Conservation (phyloP, 2,797 vertebrate genomes). For the Serranus cabrilla region DNA sequence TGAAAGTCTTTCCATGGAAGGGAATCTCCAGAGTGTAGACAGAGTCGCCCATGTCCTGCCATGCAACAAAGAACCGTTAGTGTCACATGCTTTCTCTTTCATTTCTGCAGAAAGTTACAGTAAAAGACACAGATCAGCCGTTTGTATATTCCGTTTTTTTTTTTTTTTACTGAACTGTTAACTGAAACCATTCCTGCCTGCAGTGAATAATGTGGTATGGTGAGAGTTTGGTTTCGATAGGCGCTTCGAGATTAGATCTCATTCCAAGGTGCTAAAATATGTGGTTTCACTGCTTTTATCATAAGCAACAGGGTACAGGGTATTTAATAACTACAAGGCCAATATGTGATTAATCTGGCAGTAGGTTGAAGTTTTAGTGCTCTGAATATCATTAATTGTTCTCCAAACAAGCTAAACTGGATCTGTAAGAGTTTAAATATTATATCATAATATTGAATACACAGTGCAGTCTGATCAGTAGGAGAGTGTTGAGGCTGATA, state of each 20-base stretch:
- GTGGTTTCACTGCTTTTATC: background rate
- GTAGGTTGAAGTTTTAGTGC: background rate
- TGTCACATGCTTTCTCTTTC: background rate
- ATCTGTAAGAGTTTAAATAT: background rate
- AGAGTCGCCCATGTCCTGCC: slow-evolving; percentile 92
- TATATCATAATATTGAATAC: too few species aligned
- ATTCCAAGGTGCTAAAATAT: background rate
- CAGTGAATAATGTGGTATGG: slow-evolving; percentile 6
- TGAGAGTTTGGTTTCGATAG: background rate
- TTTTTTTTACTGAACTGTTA: too few species aligned
- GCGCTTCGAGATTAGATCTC: background rate
- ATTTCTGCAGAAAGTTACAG: background rate
- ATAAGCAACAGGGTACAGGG: background rate
- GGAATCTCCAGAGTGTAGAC: slow-evolving; percentile 96
- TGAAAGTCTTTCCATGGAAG: slow-evolving; percentile 95
- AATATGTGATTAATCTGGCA: background rate
- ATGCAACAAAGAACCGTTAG: slow-evolving; percentile 6
- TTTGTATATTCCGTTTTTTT: background rate
- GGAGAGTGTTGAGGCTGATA: background rate
- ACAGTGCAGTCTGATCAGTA: background rate
- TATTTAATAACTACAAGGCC: background rate
- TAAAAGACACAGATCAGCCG: background rate
- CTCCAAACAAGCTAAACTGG: too few species aligned
- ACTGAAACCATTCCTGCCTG: background rate
- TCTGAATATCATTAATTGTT: too few species aligned